Percentiles rank a stretch among this genome's conserved stretches.
Conservation (phyloP, 2,797 vertebrate species). For the Eulemur coronatus region DNA sequence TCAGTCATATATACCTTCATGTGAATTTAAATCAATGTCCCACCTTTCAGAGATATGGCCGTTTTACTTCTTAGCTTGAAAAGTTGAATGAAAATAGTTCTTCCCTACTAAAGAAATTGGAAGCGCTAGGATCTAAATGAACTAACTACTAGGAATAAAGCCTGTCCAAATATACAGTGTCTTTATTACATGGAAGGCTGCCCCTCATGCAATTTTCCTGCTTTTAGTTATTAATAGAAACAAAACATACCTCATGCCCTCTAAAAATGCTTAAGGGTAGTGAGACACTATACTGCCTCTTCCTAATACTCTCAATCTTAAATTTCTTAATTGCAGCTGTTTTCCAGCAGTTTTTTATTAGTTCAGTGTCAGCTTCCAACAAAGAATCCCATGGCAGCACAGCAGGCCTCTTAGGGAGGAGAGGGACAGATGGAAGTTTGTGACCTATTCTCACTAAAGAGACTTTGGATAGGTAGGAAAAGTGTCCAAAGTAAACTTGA, state of each 20-base stretch:
- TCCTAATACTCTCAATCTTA: not conserved
- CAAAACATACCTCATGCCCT: not conserved
- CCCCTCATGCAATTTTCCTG: not conserved
- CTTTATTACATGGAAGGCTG: not conserved
- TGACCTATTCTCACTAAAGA: not conserved
- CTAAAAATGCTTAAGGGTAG: conserved; percentile 24
- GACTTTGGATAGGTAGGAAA: not conserved
- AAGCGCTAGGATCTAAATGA: not conserved
- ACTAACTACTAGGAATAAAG: not conserved
- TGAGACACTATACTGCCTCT: not conserved
- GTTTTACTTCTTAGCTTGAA: not conserved
- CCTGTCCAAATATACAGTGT: not conserved
- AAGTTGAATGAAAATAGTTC: not conserved
- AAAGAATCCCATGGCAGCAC: not conserved
- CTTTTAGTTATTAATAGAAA: conserved; percentile 38
- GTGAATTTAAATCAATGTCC: not conserved
- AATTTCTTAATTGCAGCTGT: conserved; percentile 30
- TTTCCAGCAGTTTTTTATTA: conserved; percentile 30
- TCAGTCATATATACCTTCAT: not conserved
- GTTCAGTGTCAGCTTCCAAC: not conserved
- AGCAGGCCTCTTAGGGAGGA: not conserved
- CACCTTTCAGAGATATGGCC: not conserved
- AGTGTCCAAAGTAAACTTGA: not conserved
- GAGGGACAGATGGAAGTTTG: not conserved
- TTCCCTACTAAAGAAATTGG: not conserved